Evolutionary conservation across 2,113 vertebrate genomes (phyloP).

Genomic region (Cyanistes caeruleus): DNA sequence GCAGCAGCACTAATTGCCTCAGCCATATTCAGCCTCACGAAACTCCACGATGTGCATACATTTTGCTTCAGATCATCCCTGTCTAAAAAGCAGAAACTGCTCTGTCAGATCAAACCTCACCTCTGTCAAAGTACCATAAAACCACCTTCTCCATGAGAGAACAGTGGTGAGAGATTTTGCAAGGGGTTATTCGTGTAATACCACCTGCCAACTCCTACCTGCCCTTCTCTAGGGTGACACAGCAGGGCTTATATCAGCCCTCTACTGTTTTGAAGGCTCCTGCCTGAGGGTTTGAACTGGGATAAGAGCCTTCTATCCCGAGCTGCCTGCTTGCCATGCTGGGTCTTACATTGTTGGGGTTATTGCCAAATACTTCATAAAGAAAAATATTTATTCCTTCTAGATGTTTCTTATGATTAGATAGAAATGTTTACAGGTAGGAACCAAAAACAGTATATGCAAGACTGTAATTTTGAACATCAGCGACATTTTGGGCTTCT

Average conservation of each 20-base stretch:
- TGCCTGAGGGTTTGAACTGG: not conserved
- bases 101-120: not conserved
- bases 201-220: not conserved
- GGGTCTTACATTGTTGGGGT: not conserved
- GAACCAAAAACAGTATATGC: not conserved
- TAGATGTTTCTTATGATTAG: not conserved
- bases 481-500: not conserved
- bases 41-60: not conserved
- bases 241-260: not conserved
- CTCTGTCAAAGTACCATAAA: not conserved
- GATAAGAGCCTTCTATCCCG: not conserved
- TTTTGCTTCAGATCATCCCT: not conserved
- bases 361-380: not conserved
- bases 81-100: not conserved
- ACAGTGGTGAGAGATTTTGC: too few species aligned
- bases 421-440: not conserved
- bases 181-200: not conserved
- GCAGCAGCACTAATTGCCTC: not conserved
- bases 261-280: not conserved
- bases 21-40: not conserved
- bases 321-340: not conserved
- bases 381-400: not conserved
- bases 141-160: not conserved
- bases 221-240: not conserved
- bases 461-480: not conserved